Evolutionary conservation across 2,888 invertebrate species (phyloP).

Genomic region (Cremastinae sp.): DNA sequence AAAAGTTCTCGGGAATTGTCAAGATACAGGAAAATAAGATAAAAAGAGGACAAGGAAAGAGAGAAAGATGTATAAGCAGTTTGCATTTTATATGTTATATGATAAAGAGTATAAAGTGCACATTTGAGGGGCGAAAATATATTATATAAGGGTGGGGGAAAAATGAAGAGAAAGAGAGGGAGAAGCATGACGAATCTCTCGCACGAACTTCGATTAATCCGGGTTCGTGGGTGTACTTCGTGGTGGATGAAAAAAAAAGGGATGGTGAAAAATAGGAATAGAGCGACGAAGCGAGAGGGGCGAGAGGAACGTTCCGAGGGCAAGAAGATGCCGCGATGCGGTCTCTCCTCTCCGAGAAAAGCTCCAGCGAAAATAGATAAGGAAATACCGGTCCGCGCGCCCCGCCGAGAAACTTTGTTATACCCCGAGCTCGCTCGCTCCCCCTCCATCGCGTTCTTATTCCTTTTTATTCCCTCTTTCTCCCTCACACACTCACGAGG

Average conservation of each 20-base stretch:
- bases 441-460: constrained; percentile 23
- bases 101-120: neutral
- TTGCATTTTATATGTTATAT: neutral
- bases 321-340: constrained; percentile 36
- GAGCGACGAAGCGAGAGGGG: constrained; percentile 31
- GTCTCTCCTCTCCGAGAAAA: constrained; percentile 43
- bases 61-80: neutral
- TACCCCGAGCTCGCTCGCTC: constrained; percentile 19
- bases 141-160: constrained; percentile 41
- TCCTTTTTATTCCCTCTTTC: constrained; percentile 10
- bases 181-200: constrained; percentile 55
- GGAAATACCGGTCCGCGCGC: constrained; percentile 60
- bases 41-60: neutral
- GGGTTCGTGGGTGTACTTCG: constrained; percentile 53
- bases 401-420: constrained; percentile 61
- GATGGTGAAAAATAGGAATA: constrained; percentile 42
- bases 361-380: constrained; percentile 62
- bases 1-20: constrained; percentile 24
- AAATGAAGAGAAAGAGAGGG: constrained; percentile 48
- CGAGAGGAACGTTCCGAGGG: constrained; percentile 19
- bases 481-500: too few relatives aligned
- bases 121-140: constrained; percentile 1
- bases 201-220: constrained; percentile 59
- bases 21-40: constrained; percentile 43
- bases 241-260: constrained; percentile 37